phyloP scores from a whole-genome alignment of 2,888 invertebrate species.

The Sicus ferrugineus region DNA sequence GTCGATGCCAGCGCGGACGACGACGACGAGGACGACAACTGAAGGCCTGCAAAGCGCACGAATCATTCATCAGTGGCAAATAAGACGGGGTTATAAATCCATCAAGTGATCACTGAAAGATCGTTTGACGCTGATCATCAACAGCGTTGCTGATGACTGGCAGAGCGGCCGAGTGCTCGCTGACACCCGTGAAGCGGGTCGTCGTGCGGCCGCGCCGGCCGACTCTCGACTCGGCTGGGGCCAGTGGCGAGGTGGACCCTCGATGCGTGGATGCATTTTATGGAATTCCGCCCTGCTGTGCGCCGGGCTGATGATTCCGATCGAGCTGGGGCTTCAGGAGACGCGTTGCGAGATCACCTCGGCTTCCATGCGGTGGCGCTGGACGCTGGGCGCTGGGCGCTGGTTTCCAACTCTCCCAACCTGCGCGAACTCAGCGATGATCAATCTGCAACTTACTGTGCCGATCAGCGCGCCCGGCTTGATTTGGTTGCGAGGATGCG shows the following conservation, averaged over 20 bases:
- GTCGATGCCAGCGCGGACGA: conserved; percentile 41
- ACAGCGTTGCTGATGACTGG: conserved; percentile 53
- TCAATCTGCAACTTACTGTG: conserved; percentile 54
- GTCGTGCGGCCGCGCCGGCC: neutral
- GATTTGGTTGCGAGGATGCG: too few relatives aligned
- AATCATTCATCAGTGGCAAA: conserved; percentile 65
- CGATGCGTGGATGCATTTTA: conserved; percentile 10
- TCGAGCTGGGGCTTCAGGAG: conserved; percentile 48
- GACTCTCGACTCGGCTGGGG: neutral
- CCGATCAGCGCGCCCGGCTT: conserved; percentile 49
- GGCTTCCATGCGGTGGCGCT: conserved; percentile 20
- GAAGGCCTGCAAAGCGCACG: conserved; percentile 34
- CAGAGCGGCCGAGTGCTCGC: conserved; percentile 44
- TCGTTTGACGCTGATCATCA: conserved; percentile 63
- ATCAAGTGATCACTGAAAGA: conserved; percentile 58
- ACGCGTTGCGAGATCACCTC: conserved; percentile 1
- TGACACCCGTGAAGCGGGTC: conserved; percentile 27
- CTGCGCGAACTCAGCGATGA: conserved; percentile 28
- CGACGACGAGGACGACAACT: conserved; percentile 1
- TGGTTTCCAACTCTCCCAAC: neutral
- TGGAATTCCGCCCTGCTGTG: conserved; percentile 57
- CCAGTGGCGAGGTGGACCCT: neutral
- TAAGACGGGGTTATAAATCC: conserved; percentile 64
- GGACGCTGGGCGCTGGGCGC: neutral
- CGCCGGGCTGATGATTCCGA: conserved; percentile 55